These are phyloP conservation scores for Botrylloides violaceus DNA, from an alignment of 23 tunicate genomes.

Conservation along the genomic window DNA sequence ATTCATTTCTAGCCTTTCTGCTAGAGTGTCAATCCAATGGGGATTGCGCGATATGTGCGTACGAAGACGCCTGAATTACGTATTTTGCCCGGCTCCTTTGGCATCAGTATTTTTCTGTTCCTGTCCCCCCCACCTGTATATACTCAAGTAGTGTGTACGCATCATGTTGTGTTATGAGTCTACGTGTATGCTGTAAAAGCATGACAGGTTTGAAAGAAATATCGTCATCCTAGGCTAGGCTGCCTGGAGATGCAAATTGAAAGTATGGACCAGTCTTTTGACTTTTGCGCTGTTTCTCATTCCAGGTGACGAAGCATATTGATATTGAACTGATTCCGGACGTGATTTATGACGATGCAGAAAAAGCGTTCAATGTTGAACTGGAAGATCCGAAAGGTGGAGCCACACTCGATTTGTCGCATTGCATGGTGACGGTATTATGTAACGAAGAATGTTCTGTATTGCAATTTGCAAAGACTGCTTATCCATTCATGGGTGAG, in stretches of 20 bases:
- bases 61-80: too few relatives aligned
- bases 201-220: not conserved
- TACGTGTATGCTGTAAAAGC: not conserved
- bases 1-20: too few relatives aligned
- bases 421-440: conserved; percentile 95
- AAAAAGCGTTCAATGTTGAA: conserved; percentile 91
- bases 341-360: conserved; percentile 82
- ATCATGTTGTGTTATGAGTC: not conserved
- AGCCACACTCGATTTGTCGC: conserved; percentile 69
- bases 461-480: conserved; percentile 86
- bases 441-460: conserved; percentile 92
- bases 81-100: too few relatives aligned
- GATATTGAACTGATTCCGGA: conserved; percentile 75
- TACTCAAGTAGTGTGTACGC: not conserved
- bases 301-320: conserved; percentile 70
- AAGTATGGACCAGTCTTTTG: too few relatives aligned
- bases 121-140: too few relatives aligned
- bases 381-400: conserved; percentile 95
- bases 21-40: too few relatives aligned
- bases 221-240: too few relatives aligned
- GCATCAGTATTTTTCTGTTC: too few relatives aligned
- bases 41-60: too few relatives aligned
- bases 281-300: not conserved
- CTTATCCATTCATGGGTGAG: conserved; percentile 98
- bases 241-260: too few relatives aligned